Base-by-base conservation (phyloP, 2,797 vertebrate species). In the Bovichtus variegatus region DNA sequence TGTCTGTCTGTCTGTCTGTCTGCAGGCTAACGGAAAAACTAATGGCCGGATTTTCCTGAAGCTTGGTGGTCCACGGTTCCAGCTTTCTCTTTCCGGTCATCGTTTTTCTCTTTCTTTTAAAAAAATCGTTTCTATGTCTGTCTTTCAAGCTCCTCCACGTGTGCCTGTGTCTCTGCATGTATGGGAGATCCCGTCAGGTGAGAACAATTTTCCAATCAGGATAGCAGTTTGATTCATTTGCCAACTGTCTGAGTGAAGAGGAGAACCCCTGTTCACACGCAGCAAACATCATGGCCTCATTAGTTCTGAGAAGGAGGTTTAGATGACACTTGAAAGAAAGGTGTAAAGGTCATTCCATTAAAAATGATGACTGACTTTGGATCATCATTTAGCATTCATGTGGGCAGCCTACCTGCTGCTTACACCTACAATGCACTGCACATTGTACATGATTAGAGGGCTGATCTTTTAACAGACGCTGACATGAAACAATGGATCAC, bases 121-220 rank as follows among this genome's bases (percentile, higher is more conserved):
- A n/a, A n/a, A n/a, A n/a, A n/a, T 43, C 2, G 3, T 47, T 50
- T n/a, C 25, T 12, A 16, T 40, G 1, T 46, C 11, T 19, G n/a
- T 7, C n/a, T 38, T 50, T 50, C 19, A 8, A 36, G 19, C 47
- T 38, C 12, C 18, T 62, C 41, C 12, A 16, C 11, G 6, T n/a
- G 10, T 47, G 49, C 65, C 47, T 47, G 11, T 41, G 19, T 57
- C 72, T 67, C 70, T 55, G 50, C 9, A 2, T 53, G 67, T 81
- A 51, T 41, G 23, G 40, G 71, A 67, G 41, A 47, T 76, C 57
- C 10, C 64, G 71, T 74, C 76, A 77, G 36, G 29, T 73, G 69
- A 51, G 36, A 69, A 55, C 68, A 74, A 84, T 86, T 84, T 80
- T 65, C 77, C 68, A 83, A 83, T 83, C 78, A 83, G 76, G 43